Base-by-base conservation (phyloP, 1,140 invertebrate species). In the Aphelinus atriplicis region DNA sequence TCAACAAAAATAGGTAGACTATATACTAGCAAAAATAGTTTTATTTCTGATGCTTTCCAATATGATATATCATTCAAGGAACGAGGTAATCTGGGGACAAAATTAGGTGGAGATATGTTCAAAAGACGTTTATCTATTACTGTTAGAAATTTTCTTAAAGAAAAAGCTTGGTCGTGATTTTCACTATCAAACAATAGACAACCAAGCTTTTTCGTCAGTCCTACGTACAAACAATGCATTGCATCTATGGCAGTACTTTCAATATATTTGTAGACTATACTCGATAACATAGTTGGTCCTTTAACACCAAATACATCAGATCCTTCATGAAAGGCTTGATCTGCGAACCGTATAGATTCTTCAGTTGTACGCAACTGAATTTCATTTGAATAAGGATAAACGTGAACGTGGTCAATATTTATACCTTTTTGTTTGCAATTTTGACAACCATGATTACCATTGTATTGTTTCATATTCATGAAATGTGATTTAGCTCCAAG, bases 1-100 rank as follows among this genome's bases (percentile, higher is more conserved):
- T 71, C 69, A 4, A 73, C 42, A n/a, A 79, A 69, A n/a, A 81
- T 56, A 10, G 74, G 42, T n/a, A 78, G 5, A 7, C 72, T 79
- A 68, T 76, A 77, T 26, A 61, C 65, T 4, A 78, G 65, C 2
- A 75, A 62, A 51, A 76, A 81, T 0, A 57, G 70, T 57, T 78
- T 78, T 55, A 78, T 78, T 56, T 80, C 78, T 0, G 69, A 73
- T 9, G 80, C 78, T 71, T 82, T 82, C 79, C 80, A 80, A 61
- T 73, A 77, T 9, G 58, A 61, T 6, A 71, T 10, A 51, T 79
- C 74, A 9, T 57, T 42, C 57, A 81, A 6, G 7, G 62, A 65
- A 58, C 69, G 55, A 3, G 75, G 76, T 46, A 79, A 76, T 66
- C 80, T 69, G 5, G 65, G 69, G 1, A 78, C 53, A 7, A 73